Conservation (phyloP, 1,140 invertebrate species). For the Episyrphus balteatus region DNA sequence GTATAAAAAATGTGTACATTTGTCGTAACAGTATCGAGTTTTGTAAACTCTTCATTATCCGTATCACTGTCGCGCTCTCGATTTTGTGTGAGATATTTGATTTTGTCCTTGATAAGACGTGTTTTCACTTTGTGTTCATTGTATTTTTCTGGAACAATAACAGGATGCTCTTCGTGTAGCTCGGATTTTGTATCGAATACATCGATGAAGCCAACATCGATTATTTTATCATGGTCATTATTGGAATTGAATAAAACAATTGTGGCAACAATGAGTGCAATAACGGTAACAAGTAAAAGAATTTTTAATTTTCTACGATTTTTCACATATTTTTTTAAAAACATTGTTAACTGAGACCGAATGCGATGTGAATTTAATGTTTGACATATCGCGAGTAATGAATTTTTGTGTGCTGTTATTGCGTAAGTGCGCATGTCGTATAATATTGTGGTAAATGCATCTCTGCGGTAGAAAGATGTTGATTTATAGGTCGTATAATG, state of each 20-base stretch:
- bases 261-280: conserved; percentile 26
- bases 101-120: conserved; percentile 28
- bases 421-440: no score
- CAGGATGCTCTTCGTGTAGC: conserved; percentile 12
- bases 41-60: conserved; percentile 13
- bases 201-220: neutral
- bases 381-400: no score
- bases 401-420: no score
- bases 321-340: conserved; percentile 34
- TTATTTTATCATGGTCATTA: neutral
- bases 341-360: conserved; percentile 12
- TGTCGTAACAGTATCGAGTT: conserved; percentile 16
- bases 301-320: conserved; percentile 34
- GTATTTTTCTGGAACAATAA: conserved; percentile 35
- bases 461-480: no score
- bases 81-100: conserved; percentile 25
- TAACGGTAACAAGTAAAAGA: conserved; percentile 24
- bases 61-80: conserved; percentile 14
- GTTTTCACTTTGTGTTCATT: conserved; percentile 32
- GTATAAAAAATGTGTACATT: conserved; percentile 34
- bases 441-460: no score
- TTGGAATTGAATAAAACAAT: conserved; percentile 21
- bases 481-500: no score
- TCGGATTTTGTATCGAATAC: no score
- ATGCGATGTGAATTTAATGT: no score